Evolutionary conservation across 2,113 vertebrate species (phyloP).

Genomic region (Catagonus wagneri): DNA sequence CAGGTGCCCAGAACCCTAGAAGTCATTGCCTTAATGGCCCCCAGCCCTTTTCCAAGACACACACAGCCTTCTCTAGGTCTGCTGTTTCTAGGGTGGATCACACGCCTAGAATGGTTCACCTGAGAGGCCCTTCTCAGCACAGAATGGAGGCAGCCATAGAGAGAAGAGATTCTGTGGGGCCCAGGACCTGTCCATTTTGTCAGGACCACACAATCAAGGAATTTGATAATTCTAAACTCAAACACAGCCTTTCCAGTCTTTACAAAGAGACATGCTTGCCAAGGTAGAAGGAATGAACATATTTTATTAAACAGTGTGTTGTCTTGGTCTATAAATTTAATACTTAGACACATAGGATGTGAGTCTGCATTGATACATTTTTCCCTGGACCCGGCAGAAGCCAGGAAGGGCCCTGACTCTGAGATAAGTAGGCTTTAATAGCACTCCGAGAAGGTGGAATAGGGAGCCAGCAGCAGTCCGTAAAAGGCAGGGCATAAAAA

Average conservation of each 20-base stretch:
- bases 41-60: background rate
- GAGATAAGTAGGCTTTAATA: background rate
- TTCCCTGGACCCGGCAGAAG: background rate
- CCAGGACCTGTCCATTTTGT: background rate
- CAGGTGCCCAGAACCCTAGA: background rate
- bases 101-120: accelerated
- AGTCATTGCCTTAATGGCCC: background rate
- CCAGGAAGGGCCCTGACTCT: background rate
- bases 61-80: background rate
- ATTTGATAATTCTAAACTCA: background rate
- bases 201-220: background rate
- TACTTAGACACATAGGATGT: background rate
- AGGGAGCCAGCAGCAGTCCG: background rate
- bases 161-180: background rate
- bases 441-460: background rate
- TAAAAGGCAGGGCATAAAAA: background rate
- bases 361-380: background rate
- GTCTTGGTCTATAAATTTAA: background rate
- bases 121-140: background rate
- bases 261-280: background rate
- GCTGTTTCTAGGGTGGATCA: accelerated
- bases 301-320: background rate
- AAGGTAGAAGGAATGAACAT: background rate
- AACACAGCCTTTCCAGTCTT: background rate
- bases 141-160: background rate